Conservation (phyloP, 1,140 invertebrate genomes). For the Meloidogyne exigua region DNA sequence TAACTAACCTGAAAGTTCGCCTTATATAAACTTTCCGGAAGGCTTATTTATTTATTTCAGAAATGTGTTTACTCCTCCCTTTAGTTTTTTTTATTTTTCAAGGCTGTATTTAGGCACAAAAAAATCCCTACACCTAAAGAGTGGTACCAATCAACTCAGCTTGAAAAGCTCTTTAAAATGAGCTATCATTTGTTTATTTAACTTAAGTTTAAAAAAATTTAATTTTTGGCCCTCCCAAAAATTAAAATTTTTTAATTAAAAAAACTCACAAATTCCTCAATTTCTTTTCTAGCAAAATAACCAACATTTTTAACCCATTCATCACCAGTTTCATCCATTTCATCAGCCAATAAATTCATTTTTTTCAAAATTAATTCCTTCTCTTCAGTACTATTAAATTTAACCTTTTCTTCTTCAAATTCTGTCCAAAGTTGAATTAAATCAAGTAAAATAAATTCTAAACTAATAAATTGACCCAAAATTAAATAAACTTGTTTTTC, state of each 20-base stretch:
- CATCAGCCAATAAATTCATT: constrained; percentile 4
- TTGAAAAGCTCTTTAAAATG: no score
- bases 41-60: no score
- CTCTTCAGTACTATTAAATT: background rate
- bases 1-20: no score
- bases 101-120: no score
- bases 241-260: background rate
- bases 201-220: background rate
- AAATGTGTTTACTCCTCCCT: no score
- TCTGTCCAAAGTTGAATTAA: constrained; percentile 1
- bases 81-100: no score
- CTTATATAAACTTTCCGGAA: no score
- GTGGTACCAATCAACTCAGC: no score
- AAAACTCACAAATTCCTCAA: background rate
- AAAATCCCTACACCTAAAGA: no score
- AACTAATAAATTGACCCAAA: constrained; percentile 18
- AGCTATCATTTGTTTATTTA: no score
- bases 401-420: background rate
- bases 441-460: constrained; percentile 10
- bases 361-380: background rate
- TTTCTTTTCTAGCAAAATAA: background rate
- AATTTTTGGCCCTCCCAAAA: background rate
- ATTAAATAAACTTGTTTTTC: background rate
- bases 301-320: background rate
- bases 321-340: constrained; percentile 8